These are phyloP conservation scores for Saxicola maurus DNA, from an alignment of 2,797 vertebrate species.

Conservation along the genomic window DNA sequence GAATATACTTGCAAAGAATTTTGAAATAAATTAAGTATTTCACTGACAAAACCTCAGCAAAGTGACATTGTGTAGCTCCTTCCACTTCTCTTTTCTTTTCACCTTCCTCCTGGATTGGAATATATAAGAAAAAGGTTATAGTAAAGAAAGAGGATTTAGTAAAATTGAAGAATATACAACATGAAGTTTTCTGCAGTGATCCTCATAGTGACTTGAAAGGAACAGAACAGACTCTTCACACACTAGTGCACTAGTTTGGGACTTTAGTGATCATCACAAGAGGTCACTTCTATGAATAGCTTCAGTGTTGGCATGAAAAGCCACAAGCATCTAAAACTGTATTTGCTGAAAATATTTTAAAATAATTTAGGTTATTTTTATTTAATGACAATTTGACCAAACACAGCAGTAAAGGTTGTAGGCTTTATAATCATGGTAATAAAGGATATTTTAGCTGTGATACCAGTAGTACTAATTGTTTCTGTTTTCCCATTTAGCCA, in stretches of 20 bases:
- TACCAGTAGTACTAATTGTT: neutral
- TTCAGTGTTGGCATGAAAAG: rapidly evolving
- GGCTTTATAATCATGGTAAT: neutral
- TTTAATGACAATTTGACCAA: neutral
- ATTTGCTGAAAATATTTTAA: neutral
- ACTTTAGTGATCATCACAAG: neutral
- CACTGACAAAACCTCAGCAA: neutral
- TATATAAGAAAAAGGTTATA: neutral
- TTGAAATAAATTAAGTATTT: neutral
- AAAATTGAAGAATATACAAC: neutral
- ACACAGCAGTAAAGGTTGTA: neutral
- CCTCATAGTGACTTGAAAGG: neutral
- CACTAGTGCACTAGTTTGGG: no score
- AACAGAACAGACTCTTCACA: neutral
- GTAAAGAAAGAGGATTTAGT: neutral
- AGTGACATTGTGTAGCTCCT: neutral
- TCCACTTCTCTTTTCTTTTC: neutral
- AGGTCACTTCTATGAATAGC: neutral
- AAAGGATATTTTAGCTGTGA: neutral
- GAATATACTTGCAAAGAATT: neutral
- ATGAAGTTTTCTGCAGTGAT: neutral
- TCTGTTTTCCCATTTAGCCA: neutral
- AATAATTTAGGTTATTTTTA: neutral
- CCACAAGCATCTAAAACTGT: neutral
- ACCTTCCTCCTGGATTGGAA: neutral